Conservation (phyloP, 2,888 invertebrate species). For the Beris chalybata region DNA sequence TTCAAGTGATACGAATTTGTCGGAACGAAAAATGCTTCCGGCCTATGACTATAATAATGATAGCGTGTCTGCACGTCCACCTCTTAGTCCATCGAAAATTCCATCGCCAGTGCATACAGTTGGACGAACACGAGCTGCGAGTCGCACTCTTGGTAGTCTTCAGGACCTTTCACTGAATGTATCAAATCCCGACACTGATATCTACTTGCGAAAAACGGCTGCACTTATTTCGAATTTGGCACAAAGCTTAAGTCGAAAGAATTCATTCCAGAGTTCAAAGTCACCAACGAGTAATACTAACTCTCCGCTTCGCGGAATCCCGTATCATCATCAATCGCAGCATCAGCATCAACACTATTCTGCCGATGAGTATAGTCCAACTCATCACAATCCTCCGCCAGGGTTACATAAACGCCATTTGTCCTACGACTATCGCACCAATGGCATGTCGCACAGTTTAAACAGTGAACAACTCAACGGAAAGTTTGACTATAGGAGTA, state of each 20-base stretch:
- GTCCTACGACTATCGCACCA: conserved; percentile 41
- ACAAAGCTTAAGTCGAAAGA: conserved; percentile 52
- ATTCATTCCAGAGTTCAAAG: conserved; percentile 51
- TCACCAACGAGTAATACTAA: conserved; percentile 34
- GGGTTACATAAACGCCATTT: conserved; percentile 42
- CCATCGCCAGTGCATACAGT: conserved; percentile 75
- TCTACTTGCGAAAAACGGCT: conserved; percentile 62
- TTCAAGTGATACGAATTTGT: conserved; percentile 50
- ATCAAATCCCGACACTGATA: conserved; percentile 52
- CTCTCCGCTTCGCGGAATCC: conserved; percentile 36
- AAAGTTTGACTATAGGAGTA: conserved; percentile 40
- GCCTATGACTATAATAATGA: conserved; percentile 11
- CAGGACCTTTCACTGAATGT: conserved; percentile 42
- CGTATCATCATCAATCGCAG: conserved; percentile 41
- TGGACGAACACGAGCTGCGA: conserved; percentile 57
- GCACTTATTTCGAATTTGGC: conserved; percentile 51
- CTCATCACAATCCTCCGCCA: conserved; percentile 45
- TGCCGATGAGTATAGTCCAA: conserved; percentile 51
- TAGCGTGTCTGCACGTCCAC: conserved; percentile 44
- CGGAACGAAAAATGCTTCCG: conserved; percentile 40
- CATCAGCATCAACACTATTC: conserved; percentile 46
- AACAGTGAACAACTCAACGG: conserved; percentile 44
- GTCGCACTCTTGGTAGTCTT: conserved; percentile 52
- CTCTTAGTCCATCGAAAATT: conserved; percentile 69
- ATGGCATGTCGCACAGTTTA: conserved; percentile 54